Evolutionary conservation across 2,797 vertebrate genomes (phyloP).

Genomic region (Catostomus latipinnis): DNA sequence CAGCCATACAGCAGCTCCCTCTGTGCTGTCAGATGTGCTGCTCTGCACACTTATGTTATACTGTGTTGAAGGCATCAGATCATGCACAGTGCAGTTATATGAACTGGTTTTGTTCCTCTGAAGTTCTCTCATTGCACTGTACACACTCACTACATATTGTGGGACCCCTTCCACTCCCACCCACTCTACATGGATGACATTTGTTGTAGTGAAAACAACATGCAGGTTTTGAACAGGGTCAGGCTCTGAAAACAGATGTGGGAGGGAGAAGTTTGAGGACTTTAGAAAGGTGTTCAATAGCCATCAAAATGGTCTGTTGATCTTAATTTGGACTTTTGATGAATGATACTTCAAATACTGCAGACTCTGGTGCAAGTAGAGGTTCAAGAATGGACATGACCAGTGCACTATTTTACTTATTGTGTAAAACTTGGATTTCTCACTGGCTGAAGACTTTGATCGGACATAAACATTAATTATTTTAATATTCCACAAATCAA

Average conservation of each 20-base stretch:
- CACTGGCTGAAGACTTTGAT: too few species aligned
- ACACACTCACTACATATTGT: slow-evolving; percentile 21
- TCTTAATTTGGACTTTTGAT: background rate
- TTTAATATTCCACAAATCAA: too few species aligned
- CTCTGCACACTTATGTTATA: slow-evolving; percentile 69
- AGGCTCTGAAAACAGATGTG: slow-evolving; percentile 43
- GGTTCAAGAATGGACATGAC: too few species aligned
- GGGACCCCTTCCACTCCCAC: background rate
- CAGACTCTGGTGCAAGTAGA: too few species aligned
- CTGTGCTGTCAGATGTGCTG: slow-evolving; percentile 65
- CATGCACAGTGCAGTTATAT: fast-evolving
- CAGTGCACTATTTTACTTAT: too few species aligned
- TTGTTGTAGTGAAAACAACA: background rate
- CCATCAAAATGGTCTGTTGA: background rate
- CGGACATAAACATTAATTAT: too few species aligned
- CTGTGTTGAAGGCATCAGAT: slow-evolving; percentile 62
- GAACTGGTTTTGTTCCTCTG: background rate
- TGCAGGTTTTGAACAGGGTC: slow-evolving; percentile 11
- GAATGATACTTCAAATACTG: too few species aligned
- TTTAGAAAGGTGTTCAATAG: background rate
- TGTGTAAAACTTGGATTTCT: too few species aligned
- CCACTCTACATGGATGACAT: slow-evolving; percentile 30
- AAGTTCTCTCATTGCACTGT: background rate
- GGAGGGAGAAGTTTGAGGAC: background rate
- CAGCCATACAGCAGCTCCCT: background rate